Evolutionary conservation across 2,113 vertebrate species (phyloP), one percentile per base, ranked within the genome.

Genomic region (Triplophysa tibetana): DNA sequence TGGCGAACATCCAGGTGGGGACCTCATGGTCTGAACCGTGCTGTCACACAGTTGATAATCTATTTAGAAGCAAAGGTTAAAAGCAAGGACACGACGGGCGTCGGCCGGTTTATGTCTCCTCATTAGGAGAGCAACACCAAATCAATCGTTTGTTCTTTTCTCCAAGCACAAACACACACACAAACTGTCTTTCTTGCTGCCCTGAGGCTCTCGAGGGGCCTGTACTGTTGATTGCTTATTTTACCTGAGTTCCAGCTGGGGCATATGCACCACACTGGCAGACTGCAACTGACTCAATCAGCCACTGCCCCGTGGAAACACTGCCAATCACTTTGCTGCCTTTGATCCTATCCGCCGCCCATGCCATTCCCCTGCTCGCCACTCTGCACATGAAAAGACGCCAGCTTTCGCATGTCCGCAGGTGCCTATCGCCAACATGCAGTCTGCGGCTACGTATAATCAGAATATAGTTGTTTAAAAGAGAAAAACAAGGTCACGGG

Each of bases 21-120:
- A 74, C 79, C 73, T 73, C 79, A 75, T 69, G 69, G 60, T 48
- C 65, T 48, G 74, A 73, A 75, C 54, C 16, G 24, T 63, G 21
- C 77, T 48, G 43, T 81, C 70, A 80, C 80, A 81, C 85, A 87
- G 61, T 78, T 84, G 89, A 89, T 89, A 88, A 73, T 90, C 88
- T 90, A 87, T 86, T 91, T 90, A 88, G 89, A 88, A 88, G 88
- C 90, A 90, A 38, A 92, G 91, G 91, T 92, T 92, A 87, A 90
- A 77, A 82, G 83, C 91, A 92, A 93, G 92, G 90, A 91, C 89
- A 72, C 65, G 41, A 21, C 1, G 63, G 43, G 76, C 41, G 70
- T 63, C 83, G 81, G 86, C 81, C 79, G 65, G 85, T 78, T 82
- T 82, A 81, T 81, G 84, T 88, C 85, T 84, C 76, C 89, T 92